phyloP scores from a whole-genome alignment of 2,113 vertebrate genomes.

The Rhinogobius similis region DNA sequence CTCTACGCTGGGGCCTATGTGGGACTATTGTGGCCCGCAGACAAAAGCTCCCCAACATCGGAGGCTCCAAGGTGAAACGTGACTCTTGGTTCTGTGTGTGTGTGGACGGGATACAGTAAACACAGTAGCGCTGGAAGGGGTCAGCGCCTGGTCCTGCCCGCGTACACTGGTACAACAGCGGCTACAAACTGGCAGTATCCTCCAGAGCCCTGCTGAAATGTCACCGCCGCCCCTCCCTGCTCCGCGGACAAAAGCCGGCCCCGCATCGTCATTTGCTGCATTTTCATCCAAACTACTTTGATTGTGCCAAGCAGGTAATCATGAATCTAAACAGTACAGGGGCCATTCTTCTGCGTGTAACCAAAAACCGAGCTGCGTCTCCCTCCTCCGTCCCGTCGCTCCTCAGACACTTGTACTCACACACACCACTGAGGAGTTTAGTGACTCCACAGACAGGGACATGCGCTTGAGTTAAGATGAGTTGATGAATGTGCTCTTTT shows the following conservation, averaged over 20 bases:
- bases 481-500: too few species aligned
- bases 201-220: constrained; percentile 74
- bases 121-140: constrained; percentile 85
- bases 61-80: constrained; percentile 89
- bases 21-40: constrained; percentile 81
- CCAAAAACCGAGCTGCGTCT: constrained; percentile 39
- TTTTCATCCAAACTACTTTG: constrained; percentile 76
- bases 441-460: too few species aligned
- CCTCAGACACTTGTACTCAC: not conserved
- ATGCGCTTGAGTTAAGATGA: too few species aligned
- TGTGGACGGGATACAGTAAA: constrained; percentile 88
- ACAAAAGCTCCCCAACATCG: constrained; percentile 83
- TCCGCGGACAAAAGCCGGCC: constrained; percentile 58
- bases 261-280: constrained; percentile 74
- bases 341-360: constrained; percentile 73
- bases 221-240: constrained; percentile 71
- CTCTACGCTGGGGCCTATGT: constrained; percentile 83
- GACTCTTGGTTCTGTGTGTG: constrained; percentile 88
- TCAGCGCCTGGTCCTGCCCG: constrained; percentile 83
- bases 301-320: constrained; percentile 72
- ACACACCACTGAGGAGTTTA: too few species aligned
- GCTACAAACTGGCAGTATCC: constrained; percentile 82
- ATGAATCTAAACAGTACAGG: constrained; percentile 72
- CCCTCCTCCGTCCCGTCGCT: not conserved
- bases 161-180: constrained; percentile 79